Evolutionary conservation across 2,113 vertebrate genomes (phyloP).

Genomic region (Prietella phreatophila): DNA sequence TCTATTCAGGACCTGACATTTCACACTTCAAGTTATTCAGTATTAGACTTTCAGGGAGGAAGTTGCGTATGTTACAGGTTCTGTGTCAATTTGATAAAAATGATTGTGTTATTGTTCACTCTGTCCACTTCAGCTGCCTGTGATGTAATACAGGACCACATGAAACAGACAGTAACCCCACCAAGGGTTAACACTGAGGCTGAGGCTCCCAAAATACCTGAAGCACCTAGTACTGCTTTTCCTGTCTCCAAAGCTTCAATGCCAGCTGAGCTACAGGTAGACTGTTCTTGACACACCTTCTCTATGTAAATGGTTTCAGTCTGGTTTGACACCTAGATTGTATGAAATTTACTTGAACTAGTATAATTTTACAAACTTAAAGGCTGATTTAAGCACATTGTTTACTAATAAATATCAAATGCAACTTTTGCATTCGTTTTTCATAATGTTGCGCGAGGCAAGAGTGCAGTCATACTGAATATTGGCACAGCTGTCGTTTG

Average conservation of each 20-base stretch:
- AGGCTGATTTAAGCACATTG: background rate
- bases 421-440: background rate
- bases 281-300: background rate
- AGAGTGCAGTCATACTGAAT: background rate
- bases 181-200: conserved; percentile 57
- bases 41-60: background rate
- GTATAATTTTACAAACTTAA: background rate
- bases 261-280: conserved; percentile 75
- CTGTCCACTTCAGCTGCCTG: conserved; percentile 69
- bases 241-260: conserved; percentile 82
- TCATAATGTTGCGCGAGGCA: background rate
- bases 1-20: background rate
- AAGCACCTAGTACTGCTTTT: conserved; percentile 85
- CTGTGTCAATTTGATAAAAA: background rate
- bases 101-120: background rate
- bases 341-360: background rate
- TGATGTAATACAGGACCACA: conserved; percentile 67
- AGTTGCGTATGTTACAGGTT: background rate
- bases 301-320: background rate
- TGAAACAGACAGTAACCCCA: conserved; percentile 55
- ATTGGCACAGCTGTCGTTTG: background rate
- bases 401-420: background rate
- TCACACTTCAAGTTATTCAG: background rate
- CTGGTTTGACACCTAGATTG: background rate
- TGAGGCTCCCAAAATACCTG: conserved; percentile 74